These are phyloP conservation scores for Tragelaphus buxtoni DNA, from an alignment of 2,113 vertebrate genomes.

Conservation along the genomic window DNA sequence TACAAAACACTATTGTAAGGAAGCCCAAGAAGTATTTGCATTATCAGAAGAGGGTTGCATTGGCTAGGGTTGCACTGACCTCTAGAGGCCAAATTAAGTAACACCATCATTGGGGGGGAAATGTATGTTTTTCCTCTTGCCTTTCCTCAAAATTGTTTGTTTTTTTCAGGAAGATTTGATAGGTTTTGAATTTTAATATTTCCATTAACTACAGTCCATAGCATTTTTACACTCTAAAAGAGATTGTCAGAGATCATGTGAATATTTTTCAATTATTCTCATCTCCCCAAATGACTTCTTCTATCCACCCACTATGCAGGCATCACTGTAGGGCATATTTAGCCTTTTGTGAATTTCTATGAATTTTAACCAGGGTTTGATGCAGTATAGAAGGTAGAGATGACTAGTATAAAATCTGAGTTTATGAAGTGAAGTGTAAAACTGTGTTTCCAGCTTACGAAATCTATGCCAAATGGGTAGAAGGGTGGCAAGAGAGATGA, in stretches of 20 bases:
- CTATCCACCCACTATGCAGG: not conserved
- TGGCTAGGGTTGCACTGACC: not conserved
- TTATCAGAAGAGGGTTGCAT: not conserved
- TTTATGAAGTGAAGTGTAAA: not conserved
- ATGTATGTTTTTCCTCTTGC: not conserved
- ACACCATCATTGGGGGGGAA: not conserved
- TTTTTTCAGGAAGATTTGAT: not conserved
- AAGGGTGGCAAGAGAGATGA: not conserved
- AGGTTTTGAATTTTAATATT: not conserved
- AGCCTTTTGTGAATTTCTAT: not conserved
- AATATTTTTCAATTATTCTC: not conserved
- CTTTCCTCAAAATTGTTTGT: not conserved
- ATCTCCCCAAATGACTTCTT: not conserved
- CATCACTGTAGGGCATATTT: not conserved
- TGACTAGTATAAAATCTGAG: not conserved
- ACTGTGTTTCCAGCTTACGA: no score
- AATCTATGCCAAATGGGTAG: not conserved
- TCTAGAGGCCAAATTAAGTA: not conserved
- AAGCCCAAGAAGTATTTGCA: not conserved
- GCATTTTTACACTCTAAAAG: not conserved
- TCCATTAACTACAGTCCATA: not conserved
- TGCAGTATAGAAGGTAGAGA: not conserved
- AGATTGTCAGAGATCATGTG: not conserved
- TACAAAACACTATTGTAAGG: not conserved
- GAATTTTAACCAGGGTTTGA: not conserved